Conservation (phyloP, 2,888 invertebrate species). For the Monoplex corrugatus region DNA sequence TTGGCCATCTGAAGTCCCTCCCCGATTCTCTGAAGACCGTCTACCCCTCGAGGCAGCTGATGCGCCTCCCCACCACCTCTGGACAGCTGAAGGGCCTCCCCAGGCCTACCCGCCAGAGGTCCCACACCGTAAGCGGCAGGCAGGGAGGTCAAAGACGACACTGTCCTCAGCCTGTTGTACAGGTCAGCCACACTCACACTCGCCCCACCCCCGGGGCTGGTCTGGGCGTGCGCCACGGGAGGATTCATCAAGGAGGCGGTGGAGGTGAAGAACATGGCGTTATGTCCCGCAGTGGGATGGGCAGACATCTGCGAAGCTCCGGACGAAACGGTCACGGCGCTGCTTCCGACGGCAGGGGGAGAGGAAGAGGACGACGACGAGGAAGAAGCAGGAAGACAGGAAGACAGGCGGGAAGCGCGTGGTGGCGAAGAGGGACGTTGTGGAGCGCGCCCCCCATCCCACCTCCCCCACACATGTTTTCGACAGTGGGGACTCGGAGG, state of each 20-base stretch:
- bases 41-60: too few species aligned
- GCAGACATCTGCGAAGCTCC: not conserved
- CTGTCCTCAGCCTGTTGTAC: slow-evolving; percentile 36
- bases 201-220: not conserved
- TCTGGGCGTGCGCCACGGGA: slow-evolving; percentile 38
- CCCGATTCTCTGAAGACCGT: slow-evolving; percentile 5
- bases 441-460: not conserved
- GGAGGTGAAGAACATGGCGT: not conserved
- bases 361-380: not conserved
- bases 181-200: slow-evolving; percentile 9
- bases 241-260: not conserved
- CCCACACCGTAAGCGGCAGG: not conserved
- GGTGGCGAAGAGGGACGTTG: too few species aligned
- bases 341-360: not conserved
- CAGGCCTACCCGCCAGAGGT: not conserved
- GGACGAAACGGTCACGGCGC: not conserved
- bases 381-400: not conserved
- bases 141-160: slow-evolving; percentile 10
- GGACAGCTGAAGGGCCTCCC: not conserved
- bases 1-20: not conserved
- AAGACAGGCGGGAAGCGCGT: too few species aligned
- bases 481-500: not conserved
- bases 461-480: not conserved
- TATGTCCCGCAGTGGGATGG: not conserved
- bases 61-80: not conserved